Evolutionary conservation across 1,140 invertebrate genomes (phyloP).

Genomic region (Eupristina koningsbergeri): DNA sequence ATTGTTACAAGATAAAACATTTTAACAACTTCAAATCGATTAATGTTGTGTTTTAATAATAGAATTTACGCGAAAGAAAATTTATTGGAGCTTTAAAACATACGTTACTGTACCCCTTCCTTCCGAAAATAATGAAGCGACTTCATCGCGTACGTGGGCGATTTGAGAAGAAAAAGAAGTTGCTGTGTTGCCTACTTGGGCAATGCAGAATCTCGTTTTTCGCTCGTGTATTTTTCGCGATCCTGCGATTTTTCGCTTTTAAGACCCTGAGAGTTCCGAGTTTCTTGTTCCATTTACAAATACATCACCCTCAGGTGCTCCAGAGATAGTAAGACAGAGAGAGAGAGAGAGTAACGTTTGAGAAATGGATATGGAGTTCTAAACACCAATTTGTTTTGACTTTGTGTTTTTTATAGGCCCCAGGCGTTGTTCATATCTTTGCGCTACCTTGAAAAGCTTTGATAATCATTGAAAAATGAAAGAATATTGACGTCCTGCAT

Average conservation of each 20-base stretch:
- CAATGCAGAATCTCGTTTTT: conserved; percentile 9
- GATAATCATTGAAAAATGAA: not conserved
- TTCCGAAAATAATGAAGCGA: not conserved
- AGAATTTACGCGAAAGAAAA: not conserved
- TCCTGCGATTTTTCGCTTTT: not conserved
- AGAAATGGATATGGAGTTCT: not conserved
- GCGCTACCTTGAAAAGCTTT: not conserved
- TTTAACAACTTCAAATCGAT: no score
- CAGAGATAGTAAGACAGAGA: not conserved
- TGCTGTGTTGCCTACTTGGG: not conserved
- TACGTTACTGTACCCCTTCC: not conserved
- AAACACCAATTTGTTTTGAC: not conserved
- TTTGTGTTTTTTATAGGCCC: not conserved
- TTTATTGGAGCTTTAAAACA: not conserved
- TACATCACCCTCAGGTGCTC: not conserved
- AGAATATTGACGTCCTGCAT: not conserved
- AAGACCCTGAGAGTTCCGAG: not conserved
- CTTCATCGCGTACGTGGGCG: conserved; percentile 10
- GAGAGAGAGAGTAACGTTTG: not conserved
- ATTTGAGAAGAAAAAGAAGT: not conserved
- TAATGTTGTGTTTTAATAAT: not conserved
- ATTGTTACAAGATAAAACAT: no score
- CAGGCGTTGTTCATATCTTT: not conserved
- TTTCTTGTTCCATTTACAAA: conserved; percentile 29
- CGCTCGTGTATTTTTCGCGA: not conserved